Conservation (phyloP, 2,113 vertebrate genomes). For the Progne subis region DNA sequence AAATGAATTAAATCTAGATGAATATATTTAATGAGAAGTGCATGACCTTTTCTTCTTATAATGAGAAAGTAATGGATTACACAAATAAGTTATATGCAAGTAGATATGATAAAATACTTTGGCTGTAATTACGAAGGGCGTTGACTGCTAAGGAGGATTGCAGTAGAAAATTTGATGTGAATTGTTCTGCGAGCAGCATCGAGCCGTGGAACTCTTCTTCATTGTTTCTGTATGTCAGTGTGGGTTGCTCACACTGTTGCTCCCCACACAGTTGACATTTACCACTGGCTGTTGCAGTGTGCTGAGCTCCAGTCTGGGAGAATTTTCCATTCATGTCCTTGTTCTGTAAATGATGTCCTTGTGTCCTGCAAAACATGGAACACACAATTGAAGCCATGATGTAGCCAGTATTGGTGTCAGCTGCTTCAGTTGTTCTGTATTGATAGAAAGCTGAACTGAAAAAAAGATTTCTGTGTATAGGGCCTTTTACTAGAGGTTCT, state of each 20-base stretch:
- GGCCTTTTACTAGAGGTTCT: background rate
- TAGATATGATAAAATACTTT: background rate
- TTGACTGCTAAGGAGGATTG: background rate
- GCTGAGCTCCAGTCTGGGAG: background rate
- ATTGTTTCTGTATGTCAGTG: background rate
- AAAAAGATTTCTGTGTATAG: background rate
- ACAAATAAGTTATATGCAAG: background rate
- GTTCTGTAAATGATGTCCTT: background rate
- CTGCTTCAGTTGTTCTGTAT: background rate
- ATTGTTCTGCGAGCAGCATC: background rate
- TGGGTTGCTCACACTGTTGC: background rate
- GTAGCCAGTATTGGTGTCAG: background rate
- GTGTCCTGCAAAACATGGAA: background rate
- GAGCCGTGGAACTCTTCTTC: background rate
- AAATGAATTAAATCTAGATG: constrained; percentile 22
- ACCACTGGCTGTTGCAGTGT: background rate
- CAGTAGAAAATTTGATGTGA: background rate
- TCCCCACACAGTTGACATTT: background rate
- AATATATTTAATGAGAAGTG: background rate
- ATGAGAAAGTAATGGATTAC: background rate
- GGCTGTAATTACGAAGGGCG: background rate
- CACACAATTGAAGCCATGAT: background rate
- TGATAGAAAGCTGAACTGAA: background rate
- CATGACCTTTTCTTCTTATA: constrained; percentile 43
- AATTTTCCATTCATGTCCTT: background rate